Conservation (phyloP, 2,888 invertebrate species). For the Lycia hirtaria region DNA sequence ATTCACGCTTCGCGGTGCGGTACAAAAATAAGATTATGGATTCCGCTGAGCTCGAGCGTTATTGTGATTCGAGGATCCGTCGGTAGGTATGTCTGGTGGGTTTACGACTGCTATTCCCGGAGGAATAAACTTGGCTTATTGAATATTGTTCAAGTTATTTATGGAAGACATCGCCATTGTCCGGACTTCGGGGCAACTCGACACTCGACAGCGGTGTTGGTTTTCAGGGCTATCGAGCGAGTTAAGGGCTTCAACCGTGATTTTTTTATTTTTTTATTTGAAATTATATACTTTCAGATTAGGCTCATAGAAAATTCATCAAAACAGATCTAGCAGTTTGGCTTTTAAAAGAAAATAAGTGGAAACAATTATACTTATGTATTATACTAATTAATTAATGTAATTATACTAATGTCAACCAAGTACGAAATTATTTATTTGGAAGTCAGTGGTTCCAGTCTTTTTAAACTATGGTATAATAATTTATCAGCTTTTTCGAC, state of each 20-base stretch:
- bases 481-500: too few species aligned
- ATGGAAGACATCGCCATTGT: constrained; percentile 79
- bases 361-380: too few species aligned
- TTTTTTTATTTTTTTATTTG: constrained; percentile 8
- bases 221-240: constrained; percentile 45
- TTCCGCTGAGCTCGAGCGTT: constrained; percentile 83
- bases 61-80: constrained; percentile 86
- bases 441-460: too few species aligned
- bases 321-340: too few species aligned
- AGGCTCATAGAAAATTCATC: too few species aligned
- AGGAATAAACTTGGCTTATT: constrained; percentile 82
- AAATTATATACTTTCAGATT: too few species aligned
- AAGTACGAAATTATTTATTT: too few species aligned
- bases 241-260: constrained; percentile 14
- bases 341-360: too few species aligned
- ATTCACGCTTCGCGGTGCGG: constrained; percentile 85
- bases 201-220: constrained; percentile 59
- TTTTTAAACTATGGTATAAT: too few species aligned
- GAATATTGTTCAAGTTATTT: constrained; percentile 82
- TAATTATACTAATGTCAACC: too few species aligned
- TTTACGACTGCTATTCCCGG: constrained; percentile 84
- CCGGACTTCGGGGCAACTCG: constrained; percentile 60
- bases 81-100: constrained; percentile 82
- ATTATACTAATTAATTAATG: too few species aligned
- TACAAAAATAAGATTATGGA: constrained; percentile 86